Evolutionary conservation across 1,140 invertebrate species (phyloP).

Genomic region (Saccostrea echinata): DNA sequence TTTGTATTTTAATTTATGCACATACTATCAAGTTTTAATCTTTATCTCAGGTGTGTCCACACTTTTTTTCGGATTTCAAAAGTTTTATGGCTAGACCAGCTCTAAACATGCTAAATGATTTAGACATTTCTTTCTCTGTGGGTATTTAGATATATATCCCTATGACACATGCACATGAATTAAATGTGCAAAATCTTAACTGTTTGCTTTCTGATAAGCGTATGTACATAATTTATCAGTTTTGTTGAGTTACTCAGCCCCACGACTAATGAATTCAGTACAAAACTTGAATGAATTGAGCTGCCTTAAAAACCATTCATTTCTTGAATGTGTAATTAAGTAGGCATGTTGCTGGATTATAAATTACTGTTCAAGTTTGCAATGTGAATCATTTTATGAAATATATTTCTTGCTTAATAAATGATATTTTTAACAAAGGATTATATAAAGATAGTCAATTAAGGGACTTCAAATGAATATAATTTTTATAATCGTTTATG

Average conservation of each 20-base stretch:
- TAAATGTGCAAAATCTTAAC: conserved; percentile 22
- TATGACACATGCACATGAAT: conserved; percentile 30
- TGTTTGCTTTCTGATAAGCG: conserved; percentile 26
- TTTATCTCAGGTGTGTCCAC: conserved; percentile 1
- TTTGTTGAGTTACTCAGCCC: conserved; percentile 20
- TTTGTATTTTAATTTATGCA: conserved; percentile 40
- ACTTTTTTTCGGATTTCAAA: conserved; percentile 4
- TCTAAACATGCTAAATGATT: too few relatives aligned
- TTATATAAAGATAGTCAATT: too few relatives aligned
- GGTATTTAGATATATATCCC: background rate
- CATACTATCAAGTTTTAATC: conserved; percentile 33
- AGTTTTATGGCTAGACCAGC: background rate
- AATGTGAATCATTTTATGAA: background rate
- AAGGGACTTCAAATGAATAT: too few relatives aligned
- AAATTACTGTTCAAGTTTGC: background rate
- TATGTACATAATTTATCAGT: conserved; percentile 38
- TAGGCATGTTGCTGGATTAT: background rate
- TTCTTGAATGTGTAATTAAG: conserved; percentile 11
- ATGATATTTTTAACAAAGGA: background rate
- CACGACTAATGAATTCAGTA: conserved; percentile 19
- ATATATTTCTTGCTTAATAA: too few relatives aligned
- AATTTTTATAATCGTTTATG: too few relatives aligned
- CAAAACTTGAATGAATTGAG: conserved; percentile 34
- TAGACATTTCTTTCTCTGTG: background rate
- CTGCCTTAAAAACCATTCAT: conserved; percentile 31